These are phyloP conservation scores for Mystacides longicornis DNA, from an alignment of 2,888 invertebrate genomes.

Conservation along the genomic window DNA sequence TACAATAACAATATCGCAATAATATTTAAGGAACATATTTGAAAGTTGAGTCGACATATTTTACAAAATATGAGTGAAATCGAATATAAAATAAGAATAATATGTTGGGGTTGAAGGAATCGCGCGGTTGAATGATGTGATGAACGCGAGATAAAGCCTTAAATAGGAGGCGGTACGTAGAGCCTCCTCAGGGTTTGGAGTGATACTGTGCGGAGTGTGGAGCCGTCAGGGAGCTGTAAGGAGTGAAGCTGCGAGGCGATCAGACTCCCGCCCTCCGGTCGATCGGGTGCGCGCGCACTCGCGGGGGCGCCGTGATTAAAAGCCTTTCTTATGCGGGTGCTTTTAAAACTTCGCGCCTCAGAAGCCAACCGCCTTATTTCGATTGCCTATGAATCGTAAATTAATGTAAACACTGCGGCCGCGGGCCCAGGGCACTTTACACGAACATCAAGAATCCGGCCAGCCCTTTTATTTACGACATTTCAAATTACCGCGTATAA, in stretches of 20 bases:
- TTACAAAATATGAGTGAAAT: no score
- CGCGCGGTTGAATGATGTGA: not conserved
- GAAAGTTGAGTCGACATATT: no score
- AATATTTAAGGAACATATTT: no score
- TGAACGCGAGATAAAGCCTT: not conserved
- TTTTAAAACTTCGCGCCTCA: constrained; percentile 19
- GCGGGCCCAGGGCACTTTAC: constrained; percentile 7
- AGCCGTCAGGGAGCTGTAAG: constrained; percentile 3
- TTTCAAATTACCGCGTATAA: not conserved
- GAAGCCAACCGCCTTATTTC: constrained; percentile 14
- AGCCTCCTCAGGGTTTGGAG: not conserved
- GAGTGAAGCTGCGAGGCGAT: constrained; percentile 16
- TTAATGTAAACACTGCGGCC: constrained; percentile 19
- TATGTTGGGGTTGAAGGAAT: not conserved
- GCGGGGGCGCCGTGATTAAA: constrained; percentile 19
- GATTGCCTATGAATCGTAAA: constrained; percentile 23
- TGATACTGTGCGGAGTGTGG: constrained; percentile 6
- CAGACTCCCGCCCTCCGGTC: constrained; percentile 20
- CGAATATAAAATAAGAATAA: not conserved
- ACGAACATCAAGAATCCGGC: constrained; percentile 11
- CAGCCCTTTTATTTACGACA: constrained; percentile 4
- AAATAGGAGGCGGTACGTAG: not conserved
- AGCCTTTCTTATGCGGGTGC: constrained; percentile 21
- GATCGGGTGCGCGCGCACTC: constrained; percentile 22
- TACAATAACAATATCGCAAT: no score